Evolutionary conservation across 2,113 vertebrate genomes (phyloP).

Genomic region (Jacana jacana): DNA sequence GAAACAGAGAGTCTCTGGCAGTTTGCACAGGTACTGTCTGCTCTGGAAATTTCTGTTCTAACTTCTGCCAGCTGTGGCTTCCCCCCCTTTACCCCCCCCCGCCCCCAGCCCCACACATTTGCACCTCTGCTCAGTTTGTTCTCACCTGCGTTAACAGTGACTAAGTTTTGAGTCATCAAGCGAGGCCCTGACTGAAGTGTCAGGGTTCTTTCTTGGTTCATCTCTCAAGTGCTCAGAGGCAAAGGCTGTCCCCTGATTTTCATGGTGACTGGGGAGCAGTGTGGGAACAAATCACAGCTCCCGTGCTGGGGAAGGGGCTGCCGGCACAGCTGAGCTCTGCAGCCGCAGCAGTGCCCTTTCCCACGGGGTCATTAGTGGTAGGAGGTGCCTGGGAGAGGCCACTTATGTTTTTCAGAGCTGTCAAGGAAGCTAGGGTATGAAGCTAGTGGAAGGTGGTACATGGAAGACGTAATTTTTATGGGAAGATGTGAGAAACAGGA

Average conservation of each 20-base stretch:
- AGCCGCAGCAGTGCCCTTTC: not conserved
- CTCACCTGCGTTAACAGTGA: accelerated
- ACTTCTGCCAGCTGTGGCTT: not conserved
- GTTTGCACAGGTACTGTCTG: no score
- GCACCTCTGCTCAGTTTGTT: not conserved
- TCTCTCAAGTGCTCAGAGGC: not conserved
- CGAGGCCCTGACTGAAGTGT: not conserved
- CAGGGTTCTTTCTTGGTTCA: not conserved
- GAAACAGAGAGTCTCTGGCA: not conserved
- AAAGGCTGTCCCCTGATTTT: not conserved
- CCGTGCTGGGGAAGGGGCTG: not conserved
- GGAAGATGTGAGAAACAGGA: not conserved
- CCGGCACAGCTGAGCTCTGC: not conserved
- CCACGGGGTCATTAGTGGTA: not conserved
- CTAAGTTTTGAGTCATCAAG: not conserved
- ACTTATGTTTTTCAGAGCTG: not conserved
- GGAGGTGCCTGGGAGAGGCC: not conserved
- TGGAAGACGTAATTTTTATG: not conserved
- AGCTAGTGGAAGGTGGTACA: not conserved
- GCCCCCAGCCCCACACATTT: no score
- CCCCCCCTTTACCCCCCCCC: no score
- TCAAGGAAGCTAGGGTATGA: not conserved
- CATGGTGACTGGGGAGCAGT: not conserved
- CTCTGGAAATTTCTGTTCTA: not conserved
- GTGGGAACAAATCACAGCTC: not conserved